phyloP scores from a whole-genome alignment of 2,888 invertebrate genomes.

The Athripsodes cinereus region DNA sequence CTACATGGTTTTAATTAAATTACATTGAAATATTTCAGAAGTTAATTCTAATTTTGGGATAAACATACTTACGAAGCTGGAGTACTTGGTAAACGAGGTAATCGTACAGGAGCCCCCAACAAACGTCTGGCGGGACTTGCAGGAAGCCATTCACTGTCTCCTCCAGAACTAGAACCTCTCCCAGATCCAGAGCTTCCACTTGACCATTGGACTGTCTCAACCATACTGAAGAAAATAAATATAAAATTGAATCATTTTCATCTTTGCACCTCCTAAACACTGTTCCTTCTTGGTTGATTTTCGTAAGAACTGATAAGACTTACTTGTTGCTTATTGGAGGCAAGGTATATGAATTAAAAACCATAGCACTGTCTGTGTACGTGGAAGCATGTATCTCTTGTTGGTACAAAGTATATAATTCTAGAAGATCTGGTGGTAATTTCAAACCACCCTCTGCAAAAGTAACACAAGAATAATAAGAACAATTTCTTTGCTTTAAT shows the following conservation, averaged over 20 bases:
- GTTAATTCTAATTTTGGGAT: background rate
- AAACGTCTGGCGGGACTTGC: slow-evolving; percentile 34
- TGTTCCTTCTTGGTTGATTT: too few species aligned
- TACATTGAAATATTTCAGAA: too few species aligned
- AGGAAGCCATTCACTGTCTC: slow-evolving; percentile 29
- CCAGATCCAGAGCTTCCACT: slow-evolving; percentile 48
- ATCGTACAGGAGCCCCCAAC: slow-evolving; percentile 19
- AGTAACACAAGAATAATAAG: background rate
- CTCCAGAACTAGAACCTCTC: slow-evolving; percentile 46
- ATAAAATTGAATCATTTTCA: too few species aligned
- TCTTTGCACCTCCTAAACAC: too few species aligned
- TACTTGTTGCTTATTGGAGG: slow-evolving; percentile 61
- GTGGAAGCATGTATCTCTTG: slow-evolving; percentile 83
- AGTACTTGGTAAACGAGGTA: slow-evolving; percentile 21
- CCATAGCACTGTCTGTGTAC: slow-evolving; percentile 58
- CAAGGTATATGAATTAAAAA: slow-evolving; percentile 51
- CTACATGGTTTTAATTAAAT: too few species aligned
- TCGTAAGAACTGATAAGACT: too few species aligned
- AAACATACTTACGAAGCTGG: slow-evolving; percentile 24
- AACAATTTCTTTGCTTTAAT: too few species aligned
- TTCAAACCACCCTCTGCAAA: slow-evolving; percentile 59
- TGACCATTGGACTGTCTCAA: slow-evolving; percentile 38
- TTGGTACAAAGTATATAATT: slow-evolving; percentile 76
- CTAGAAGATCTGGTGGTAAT: slow-evolving; percentile 69
- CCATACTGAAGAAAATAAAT: slow-evolving; percentile 18